Conservation (phyloP, 2,888 invertebrate genomes). For the Tanypteryx hageni region DNA sequence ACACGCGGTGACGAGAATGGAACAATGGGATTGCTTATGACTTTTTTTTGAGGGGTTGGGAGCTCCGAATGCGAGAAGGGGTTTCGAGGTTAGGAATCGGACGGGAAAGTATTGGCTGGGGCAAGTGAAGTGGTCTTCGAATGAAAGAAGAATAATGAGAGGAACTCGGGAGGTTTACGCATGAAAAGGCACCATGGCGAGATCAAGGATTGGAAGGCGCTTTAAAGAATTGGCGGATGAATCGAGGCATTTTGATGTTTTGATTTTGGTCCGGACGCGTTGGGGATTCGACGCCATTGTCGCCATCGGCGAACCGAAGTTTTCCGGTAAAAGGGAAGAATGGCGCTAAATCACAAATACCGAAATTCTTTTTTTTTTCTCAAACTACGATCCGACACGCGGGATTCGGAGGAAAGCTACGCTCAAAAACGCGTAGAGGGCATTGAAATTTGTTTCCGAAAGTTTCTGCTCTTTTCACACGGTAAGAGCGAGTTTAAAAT, state of each 20-base stretch:
- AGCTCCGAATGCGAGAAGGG: neutral
- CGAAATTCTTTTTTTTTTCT: neutral
- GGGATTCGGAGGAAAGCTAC: too few species aligned
- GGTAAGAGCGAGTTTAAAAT: too few species aligned
- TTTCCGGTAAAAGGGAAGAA: too few species aligned
- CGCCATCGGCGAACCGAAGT: neutral
- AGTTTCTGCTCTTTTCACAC: too few species aligned
- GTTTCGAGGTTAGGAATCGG: neutral
- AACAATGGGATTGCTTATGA: neutral
- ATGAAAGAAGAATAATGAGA: conserved; percentile 25
- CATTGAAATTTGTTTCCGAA: too few species aligned
- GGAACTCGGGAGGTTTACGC: neutral
- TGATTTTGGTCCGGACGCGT: neutral
- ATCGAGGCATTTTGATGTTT: neutral
- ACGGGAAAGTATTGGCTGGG: neutral
- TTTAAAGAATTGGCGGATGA: neutral
- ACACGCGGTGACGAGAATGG: neutral
- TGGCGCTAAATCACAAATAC: neutral
- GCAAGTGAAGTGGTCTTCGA: neutral
- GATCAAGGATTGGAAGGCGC: neutral
- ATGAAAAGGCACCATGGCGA: neutral
- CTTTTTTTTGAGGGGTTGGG: too few species aligned
- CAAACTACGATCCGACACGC: neutral
- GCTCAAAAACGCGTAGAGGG: too few species aligned
- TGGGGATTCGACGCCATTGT: neutral